These are phyloP conservation scores for Circaetus cinerascens DNA, from an alignment of 2,113 vertebrate genomes.

Conservation along the genomic window DNA sequence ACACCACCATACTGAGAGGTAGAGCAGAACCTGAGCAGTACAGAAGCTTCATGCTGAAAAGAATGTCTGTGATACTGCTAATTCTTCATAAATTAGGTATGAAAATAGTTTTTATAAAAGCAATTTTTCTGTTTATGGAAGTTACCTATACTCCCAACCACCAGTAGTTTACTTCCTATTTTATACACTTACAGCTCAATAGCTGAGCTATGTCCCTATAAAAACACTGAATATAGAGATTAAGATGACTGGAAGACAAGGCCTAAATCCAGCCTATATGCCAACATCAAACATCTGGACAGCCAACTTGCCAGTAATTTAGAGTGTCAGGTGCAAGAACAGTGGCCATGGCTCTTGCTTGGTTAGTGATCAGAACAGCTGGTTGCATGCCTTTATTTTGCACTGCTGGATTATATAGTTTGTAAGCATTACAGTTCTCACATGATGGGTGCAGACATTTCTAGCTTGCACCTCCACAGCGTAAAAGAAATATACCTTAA, in stretches of 20 bases:
- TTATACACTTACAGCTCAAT: not conserved
- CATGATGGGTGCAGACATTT: not conserved
- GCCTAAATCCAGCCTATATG: not conserved
- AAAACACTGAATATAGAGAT: not conserved
- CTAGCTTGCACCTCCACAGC: not conserved
- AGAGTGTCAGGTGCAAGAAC: not conserved
- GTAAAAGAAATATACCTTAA: not conserved
- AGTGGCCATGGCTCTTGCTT: not conserved
- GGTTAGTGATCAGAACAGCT: not conserved
- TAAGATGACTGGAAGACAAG: not conserved
- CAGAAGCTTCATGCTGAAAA: not conserved
- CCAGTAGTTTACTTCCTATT: not conserved
- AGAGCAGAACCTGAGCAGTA: not conserved
- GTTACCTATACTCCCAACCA: not conserved
- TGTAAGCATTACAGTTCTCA: not conserved
- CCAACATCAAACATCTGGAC: not conserved
- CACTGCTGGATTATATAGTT: not conserved
- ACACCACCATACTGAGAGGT: not conserved
- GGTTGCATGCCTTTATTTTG: not conserved
- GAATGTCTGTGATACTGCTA: not conserved
- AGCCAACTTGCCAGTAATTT: not conserved
- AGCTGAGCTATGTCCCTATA: not conserved
- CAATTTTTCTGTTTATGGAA: not conserved
- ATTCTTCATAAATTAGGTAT: not conserved
- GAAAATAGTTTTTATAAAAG: not conserved